A percentile compares a stretch with the other conserved stretches of the same genome.
Evolutionary conservation across 2,888 invertebrate genomes (phyloP).

Genomic region (Cepaea hortensis): DNA sequence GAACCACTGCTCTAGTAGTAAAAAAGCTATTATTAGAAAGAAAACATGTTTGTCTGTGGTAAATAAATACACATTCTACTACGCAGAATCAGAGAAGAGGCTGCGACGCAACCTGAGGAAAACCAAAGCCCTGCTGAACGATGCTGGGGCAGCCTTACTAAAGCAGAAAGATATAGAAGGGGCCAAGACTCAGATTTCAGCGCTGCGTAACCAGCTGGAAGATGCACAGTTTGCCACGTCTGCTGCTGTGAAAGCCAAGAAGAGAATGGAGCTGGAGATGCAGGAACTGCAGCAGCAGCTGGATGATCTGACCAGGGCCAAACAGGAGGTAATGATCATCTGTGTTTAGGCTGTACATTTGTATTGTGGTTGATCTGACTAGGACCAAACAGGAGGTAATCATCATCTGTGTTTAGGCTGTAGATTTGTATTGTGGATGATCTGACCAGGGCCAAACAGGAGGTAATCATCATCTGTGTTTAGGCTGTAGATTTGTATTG

Average conservation of each 20-base stretch:
- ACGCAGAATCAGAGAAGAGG: constrained; percentile 71
- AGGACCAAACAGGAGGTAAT: too few relatives aligned
- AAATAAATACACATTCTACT: background rate
- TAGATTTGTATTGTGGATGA: constrained; percentile 82
- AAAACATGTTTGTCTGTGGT: too few relatives aligned
- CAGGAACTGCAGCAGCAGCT: constrained; percentile 88
- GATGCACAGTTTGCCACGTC: constrained; percentile 91
- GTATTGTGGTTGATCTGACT: too few relatives aligned
- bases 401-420: too few relatives aligned
- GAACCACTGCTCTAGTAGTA: too few relatives aligned
- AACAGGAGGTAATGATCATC: constrained; percentile 80
- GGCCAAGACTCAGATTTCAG: constrained; percentile 85
- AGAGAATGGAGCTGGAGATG: constrained; percentile 90
- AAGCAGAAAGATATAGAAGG: constrained; percentile 91
- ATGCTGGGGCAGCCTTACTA: constrained; percentile 93
- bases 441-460: constrained; percentile 83
- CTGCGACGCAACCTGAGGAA: constrained; percentile 90
- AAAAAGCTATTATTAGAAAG: too few relatives aligned
- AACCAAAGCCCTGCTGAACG: constrained; percentile 91
- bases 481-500: too few relatives aligned
- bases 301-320: constrained; percentile 86
- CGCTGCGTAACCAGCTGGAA: constrained; percentile 90
- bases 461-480: constrained; percentile 76
- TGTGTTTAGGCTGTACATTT: too few relatives aligned
- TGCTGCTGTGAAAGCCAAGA: constrained; percentile 89